A percentile compares a stretch with the other conserved stretches of the same genome.
Conservation (phyloP, 2,113 vertebrate species). For the Stegastes partitus region DNA sequence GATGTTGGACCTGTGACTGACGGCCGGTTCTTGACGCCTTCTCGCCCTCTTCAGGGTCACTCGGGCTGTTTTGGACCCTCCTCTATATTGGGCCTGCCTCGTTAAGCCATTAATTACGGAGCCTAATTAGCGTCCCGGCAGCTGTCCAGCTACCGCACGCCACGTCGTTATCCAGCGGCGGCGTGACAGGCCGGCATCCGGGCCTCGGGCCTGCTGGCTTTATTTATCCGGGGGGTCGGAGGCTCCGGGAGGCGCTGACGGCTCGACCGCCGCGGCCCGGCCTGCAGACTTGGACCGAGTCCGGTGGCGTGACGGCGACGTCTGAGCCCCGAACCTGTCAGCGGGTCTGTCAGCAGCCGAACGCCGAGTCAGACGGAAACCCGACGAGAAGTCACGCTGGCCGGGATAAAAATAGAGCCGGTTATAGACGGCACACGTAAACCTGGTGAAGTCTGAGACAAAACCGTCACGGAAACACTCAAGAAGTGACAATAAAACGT, state of each 20-base stretch:
- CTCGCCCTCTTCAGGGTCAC: slow-evolving; percentile 30
- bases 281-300: slow-evolving; percentile 17
- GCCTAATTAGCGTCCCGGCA: slow-evolving; percentile 64
- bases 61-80: slow-evolving; percentile 33
- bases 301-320: not conserved
- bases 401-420: not conserved
- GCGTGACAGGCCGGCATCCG: slow-evolving; percentile 36
- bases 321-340: slow-evolving; percentile 35
- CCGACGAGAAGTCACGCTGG: not conserved
- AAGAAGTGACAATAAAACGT: too few species aligned
- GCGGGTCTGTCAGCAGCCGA: slow-evolving; percentile 27
- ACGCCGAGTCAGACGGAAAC: slow-evolving; percentile 1
- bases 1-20: too few species aligned
- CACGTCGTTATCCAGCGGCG: slow-evolving; percentile 45
- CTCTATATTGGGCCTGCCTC: slow-evolving; percentile 63
- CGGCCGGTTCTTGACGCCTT: too few species aligned
- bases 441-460: too few species aligned
- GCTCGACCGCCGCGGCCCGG: not conserved
- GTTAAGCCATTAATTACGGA: slow-evolving; percentile 76
- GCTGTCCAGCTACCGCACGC: slow-evolving; percentile 65
- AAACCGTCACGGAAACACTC: too few species aligned
- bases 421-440: too few species aligned
- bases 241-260: not conserved
- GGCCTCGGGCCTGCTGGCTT: too few species aligned
- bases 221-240: not conserved